Percentiles rank a stretch among this genome's conserved stretches.
Conservation (phyloP, 2,797 vertebrate species). For the Cynodonichthys magdalenae region DNA sequence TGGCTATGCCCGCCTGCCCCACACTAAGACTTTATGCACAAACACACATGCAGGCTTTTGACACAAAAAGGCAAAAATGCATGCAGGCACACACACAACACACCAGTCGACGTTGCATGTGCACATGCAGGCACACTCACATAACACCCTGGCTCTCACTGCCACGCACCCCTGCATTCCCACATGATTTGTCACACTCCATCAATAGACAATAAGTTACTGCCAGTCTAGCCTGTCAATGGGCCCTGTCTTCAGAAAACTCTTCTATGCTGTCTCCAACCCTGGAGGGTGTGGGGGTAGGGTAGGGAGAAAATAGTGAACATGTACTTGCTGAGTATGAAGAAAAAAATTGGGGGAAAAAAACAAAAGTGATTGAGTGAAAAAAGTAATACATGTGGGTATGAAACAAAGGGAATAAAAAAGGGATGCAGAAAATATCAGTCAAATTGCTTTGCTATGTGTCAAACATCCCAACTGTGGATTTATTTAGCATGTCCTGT, state of each 20-base stretch:
- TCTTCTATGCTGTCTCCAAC: conserved; percentile 67
- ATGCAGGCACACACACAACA: conserved; percentile 30
- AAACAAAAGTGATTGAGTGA: conserved; percentile 23
- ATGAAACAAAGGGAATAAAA: conserved; percentile 39
- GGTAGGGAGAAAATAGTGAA: conserved; percentile 40
- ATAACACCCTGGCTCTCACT: conserved; percentile 77
- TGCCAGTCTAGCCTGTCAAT: conserved; percentile 91
- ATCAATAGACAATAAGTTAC: conserved; percentile 99
- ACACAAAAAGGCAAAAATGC: conserved; percentile 31
- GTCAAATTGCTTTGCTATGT: conserved; percentile 53
- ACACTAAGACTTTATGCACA: conserved; percentile 71
- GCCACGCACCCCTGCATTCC: conserved; percentile 85
- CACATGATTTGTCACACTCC: conserved; percentile 93
- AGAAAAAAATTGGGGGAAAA: conserved; percentile 12
- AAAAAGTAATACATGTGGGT: conserved; percentile 22
- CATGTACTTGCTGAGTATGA: conserved; percentile 35
- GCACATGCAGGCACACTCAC: conserved; percentile 71
- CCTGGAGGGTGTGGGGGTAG: conserved; percentile 27
- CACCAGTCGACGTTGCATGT: conserved; percentile 52
- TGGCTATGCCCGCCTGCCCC: conserved; percentile 85
- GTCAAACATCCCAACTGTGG: conserved; percentile 40
- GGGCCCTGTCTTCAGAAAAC: conserved; percentile 86
- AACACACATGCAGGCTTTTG: conserved; percentile 56
- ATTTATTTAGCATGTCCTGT: conserved; percentile 40
- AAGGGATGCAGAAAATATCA: conserved; percentile 44